Evolutionary conservation across 2,888 invertebrate species (phyloP), one percentile per base, ranked within the genome.

Genomic region (Kuschelorhynchus macadamiae): DNA sequence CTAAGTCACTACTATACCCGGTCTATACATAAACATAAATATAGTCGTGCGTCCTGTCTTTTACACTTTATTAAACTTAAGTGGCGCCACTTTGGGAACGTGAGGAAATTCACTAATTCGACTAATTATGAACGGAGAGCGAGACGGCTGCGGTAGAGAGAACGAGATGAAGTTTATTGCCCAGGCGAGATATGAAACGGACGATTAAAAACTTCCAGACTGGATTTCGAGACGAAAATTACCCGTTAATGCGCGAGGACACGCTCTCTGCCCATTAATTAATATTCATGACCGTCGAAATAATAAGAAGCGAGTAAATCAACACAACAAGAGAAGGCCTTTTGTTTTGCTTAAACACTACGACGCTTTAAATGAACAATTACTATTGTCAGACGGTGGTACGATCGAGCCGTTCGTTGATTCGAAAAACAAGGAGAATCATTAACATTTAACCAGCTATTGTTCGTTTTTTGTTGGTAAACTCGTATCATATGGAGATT

Each of bases 251-350:
- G 60, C 60, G 25, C 39, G 55, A 55, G 60, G 67, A 61, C 67
- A 67, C 67, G 67, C 67, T 67, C 55, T 42, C 61, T 49, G 61
- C 20, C 55, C 55, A 53, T 67, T 67, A 67, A 67, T 67, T 60
- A 67, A 61, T 67, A 67, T 67, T 67, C 67, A 67, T 67, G 64
- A 64, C 41, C 50, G 56, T 49, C 56, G 33, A 57, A 44, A 52
- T 61, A 49, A 42, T 56, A 56, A 44, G 42, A 30, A 60, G 49
- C 32, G 20, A 52, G 32, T 30, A 46, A 57, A 57, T 57, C 57
- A 57, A 46, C 47, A 57, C 55, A n/a, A n/a, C n/a, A 56, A 56
- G 42, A 53, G 52, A 20, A 16, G 14, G 47, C 25, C 33, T 41
- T 44, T 52, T 62, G 52, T 52, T 62, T 53, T 62, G 30, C 47